phyloP scores from a whole-genome alignment of 2,888 invertebrate species.

The Drosophila kokeensis region DNA sequence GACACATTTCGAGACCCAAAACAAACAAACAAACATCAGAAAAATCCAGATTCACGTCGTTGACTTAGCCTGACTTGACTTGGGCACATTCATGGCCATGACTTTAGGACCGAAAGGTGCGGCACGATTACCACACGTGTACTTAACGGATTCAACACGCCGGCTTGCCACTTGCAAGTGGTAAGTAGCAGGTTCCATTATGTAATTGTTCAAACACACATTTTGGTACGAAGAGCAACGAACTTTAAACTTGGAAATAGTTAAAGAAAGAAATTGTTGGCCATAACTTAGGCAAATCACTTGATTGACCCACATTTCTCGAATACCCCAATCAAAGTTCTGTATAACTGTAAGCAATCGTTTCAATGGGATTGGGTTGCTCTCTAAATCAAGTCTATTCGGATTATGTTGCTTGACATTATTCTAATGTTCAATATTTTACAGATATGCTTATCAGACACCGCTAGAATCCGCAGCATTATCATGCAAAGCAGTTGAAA shows the following conservation, averaged over 20 bases:
- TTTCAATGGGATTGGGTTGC: constrained; percentile 30
- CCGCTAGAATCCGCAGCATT: constrained; percentile 26
- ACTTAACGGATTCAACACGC: constrained; percentile 72
- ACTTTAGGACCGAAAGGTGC: constrained; percentile 44
- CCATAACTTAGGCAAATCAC: not conserved
- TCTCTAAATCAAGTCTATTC: constrained; percentile 29
- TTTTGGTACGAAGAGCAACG: constrained; percentile 39
- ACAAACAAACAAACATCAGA: constrained; percentile 22
- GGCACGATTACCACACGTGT: constrained; percentile 42
- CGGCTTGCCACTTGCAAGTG: constrained; percentile 39
- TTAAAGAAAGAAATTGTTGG: not conserved
- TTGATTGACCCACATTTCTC: constrained; percentile 39
- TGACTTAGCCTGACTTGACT: constrained; percentile 37
- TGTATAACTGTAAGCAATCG: constrained; percentile 57
- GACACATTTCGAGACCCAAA: constrained; percentile 37
- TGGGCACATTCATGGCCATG: constrained; percentile 32
- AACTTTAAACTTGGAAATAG: constrained; percentile 42
- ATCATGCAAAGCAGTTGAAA: constrained; percentile 62
- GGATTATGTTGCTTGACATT: constrained; percentile 16
- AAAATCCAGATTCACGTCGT: constrained; percentile 28
- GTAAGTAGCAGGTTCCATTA: constrained; percentile 47
- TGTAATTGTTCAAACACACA: constrained; percentile 54
- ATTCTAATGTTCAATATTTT: not conserved
- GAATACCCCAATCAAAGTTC: constrained; percentile 11
- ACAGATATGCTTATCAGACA: constrained; percentile 40